A percentile compares a stretch with the other conserved stretches of the same genome.
Evolutionary conservation across 2,113 vertebrate species (phyloP).

Genomic region (Telmatochromis sp.): DNA sequence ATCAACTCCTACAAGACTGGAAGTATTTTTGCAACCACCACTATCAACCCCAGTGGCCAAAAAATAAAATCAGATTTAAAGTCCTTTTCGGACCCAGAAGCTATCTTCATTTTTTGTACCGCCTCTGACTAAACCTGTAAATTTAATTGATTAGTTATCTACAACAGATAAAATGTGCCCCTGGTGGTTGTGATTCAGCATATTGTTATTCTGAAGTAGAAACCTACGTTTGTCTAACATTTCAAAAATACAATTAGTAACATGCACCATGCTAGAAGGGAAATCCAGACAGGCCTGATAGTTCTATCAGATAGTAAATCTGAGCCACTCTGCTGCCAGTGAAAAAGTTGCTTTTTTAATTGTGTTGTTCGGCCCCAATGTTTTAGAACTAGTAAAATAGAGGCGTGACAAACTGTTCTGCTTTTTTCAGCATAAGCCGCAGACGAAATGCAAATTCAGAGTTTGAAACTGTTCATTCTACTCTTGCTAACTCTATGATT

Average conservation of each 20-base stretch:
- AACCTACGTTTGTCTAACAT: not conserved
- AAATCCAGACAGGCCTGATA: not conserved
- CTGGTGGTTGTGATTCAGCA: not conserved
- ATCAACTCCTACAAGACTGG: not conserved
- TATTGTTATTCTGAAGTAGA: not conserved
- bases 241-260: not conserved
- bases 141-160: not conserved
- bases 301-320: not conserved
- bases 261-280: not conserved
- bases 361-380: not conserved
- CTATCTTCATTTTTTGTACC: not conserved
- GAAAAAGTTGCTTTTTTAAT: not conserved
- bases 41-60: not conserved
- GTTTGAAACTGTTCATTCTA: conserved; percentile 41
- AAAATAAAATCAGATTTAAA: not conserved
- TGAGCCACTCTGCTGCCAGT: not conserved
- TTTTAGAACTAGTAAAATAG: not conserved
- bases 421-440: not conserved
- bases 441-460: not conserved
- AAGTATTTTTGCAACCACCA: not conserved
- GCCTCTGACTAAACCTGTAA: not conserved
- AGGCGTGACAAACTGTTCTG: not conserved
- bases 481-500: conserved; percentile 58
- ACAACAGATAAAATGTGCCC: not conserved
- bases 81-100: not conserved